Conservation (phyloP, 1,140 invertebrate genomes). For the Lepidotrigona ventralis region DNA sequence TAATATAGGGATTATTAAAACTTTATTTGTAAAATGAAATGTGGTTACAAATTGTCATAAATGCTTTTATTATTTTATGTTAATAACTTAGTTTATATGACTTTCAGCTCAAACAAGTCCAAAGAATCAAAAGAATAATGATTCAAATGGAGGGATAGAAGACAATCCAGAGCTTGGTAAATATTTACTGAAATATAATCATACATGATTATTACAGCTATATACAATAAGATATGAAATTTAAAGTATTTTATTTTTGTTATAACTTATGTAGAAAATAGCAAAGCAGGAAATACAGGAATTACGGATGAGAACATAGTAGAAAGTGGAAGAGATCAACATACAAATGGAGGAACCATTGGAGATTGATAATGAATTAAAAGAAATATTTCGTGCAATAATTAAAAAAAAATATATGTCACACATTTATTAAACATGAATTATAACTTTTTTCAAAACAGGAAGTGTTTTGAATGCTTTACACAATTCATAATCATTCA, state of each 20-base stretch:
- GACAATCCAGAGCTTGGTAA: slow-evolving; percentile 30
- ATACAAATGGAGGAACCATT: slow-evolving; percentile 20
- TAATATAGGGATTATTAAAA: slow-evolving; percentile 29
- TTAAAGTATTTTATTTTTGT: slow-evolving; percentile 16
- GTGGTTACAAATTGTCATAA: slow-evolving; percentile 47
- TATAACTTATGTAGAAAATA: slow-evolving; percentile 17
- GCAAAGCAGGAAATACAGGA: slow-evolving; percentile 27
- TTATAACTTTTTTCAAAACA: slow-evolving; percentile 18
- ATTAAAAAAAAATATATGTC: slow-evolving; percentile 20
- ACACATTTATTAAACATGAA: slow-evolving; percentile 19
- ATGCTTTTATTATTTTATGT: slow-evolving; percentile 40
- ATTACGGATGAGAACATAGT: background rate
- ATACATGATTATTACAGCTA: background rate
- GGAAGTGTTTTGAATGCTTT: slow-evolving; percentile 6
- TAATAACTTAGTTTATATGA: slow-evolving; percentile 60
- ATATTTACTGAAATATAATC: slow-evolving; percentile 5
- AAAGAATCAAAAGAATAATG: slow-evolving; percentile 40
- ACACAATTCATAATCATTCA: slow-evolving; percentile 6
- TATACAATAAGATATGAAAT: background rate
- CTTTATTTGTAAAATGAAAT: slow-evolving; percentile 17
- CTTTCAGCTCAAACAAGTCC: slow-evolving; percentile 60
- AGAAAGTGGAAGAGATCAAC: slow-evolving; percentile 31
- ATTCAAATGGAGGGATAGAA: slow-evolving; percentile 19
- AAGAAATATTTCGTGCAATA: background rate
- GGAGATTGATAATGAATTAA: slow-evolving; percentile 5